Base-by-base conservation (phyloP, 2,888 invertebrate genomes). In the Pegoplata infirma region DNA sequence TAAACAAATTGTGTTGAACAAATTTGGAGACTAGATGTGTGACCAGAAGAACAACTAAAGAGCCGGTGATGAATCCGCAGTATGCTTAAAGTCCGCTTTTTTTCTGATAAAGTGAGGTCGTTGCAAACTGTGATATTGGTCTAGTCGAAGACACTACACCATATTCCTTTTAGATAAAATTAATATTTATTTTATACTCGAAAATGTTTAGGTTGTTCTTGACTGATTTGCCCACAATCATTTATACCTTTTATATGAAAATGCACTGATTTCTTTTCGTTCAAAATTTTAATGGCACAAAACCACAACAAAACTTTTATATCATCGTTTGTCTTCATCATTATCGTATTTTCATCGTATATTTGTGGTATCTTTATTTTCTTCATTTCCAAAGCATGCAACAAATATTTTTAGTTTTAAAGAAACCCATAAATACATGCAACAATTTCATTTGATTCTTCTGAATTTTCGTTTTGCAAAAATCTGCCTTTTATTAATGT, bases 321-420 rank as follows among this genome's bases (percentile, higher is more conserved):
- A 72, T 63, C 64, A 53, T 56, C 63, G 77, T 68, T 77, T 72
- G 63, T 28, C 55, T 63, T 68, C 63, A 46, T 68, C 44, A 68
- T 72, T 72, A 77, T 77, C 67, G 32, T 28, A 23, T 61, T 59
- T 63, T 63, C 67, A 61, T 61, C 71, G 53, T 67, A 28, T 25
- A 14, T 25, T 23, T n/a, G 25, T 36, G n/a, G n/a, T n/a, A 67
- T 56, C n/a, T n/a, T 40, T n/a, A n/a, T n/a, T 2, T 40, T 25
- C 53, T n/a, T 40, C 36, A n/a, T n/a, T 2, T 40, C 25, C 53
- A 40, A n/a, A 16, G 55, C 67, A 67, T 61, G 76, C 67, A 72
- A 72, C 49, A 76, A 23, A 74, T 36, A 36, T 59, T 46, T 51
- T 66, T 64, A 8, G 5, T 58, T 58, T 40, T 14, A n/a, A n/a